phyloP scores from a whole-genome alignment of 2,113 vertebrate genomes.

The Thryonomys swinderianus region DNA sequence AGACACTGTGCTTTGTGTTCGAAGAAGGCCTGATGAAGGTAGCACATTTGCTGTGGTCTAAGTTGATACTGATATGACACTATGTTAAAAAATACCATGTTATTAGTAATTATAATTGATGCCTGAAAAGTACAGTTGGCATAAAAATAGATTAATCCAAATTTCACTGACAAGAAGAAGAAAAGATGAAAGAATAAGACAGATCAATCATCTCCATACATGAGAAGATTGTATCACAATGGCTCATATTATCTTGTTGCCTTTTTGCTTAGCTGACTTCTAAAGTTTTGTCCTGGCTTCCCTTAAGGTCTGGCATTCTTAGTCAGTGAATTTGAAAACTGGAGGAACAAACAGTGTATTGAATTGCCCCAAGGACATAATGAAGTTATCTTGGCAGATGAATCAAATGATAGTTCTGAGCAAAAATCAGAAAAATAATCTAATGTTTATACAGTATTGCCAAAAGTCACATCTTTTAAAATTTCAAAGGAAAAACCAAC shows the following conservation, averaged over 20 bases:
- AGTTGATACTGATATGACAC: not conserved
- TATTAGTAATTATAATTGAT: not conserved
- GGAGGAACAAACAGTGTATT: constrained; percentile 57
- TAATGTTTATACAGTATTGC: constrained; percentile 68
- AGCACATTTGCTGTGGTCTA: not conserved
- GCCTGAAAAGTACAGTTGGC: not conserved
- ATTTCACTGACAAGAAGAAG: not conserved
- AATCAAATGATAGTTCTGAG: constrained; percentile 70
- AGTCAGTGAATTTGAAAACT: constrained; percentile 57
- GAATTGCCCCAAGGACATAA: constrained; percentile 65
- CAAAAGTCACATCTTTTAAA: constrained; percentile 80
- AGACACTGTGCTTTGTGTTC: not conserved
- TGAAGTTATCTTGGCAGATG: constrained; percentile 78
- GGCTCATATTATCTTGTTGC: not conserved
- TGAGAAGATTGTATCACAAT: not conserved
- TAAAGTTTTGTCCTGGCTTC: constrained; percentile 30
- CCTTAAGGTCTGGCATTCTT: constrained; percentile 33
- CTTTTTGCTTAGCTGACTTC: not conserved
- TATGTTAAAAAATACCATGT: not conserved
- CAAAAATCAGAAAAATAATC: constrained; percentile 70
- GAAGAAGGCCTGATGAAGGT: not conserved
- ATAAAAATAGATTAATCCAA: not conserved
- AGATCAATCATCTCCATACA: not conserved
- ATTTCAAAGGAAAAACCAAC: constrained; percentile 74
- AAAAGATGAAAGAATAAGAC: not conserved